Base-by-base conservation (phyloP, 1,140 invertebrate species). In the Venustaconcha ellipsiformis region DNA sequence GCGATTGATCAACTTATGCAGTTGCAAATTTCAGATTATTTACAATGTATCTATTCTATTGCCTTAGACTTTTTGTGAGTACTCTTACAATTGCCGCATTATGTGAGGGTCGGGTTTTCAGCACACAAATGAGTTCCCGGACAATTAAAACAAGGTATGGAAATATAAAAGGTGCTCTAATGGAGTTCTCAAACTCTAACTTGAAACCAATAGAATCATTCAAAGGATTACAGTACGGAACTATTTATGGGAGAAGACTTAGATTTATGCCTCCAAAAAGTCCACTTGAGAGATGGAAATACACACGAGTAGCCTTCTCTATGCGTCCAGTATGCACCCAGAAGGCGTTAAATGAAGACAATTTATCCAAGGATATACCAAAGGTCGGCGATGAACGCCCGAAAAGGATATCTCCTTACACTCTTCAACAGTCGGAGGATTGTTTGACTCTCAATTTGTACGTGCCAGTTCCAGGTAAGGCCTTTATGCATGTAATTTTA, bases 391-490 rank as follows among this genome's bases (percentile, higher is more conserved):
- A 96, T 78, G 95, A 97, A 84, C 95, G 96, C 85, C 92, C 98
- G 75, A 95, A 94, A 86, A 92, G 96, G 83, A 92, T 99, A 85
- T 89, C 96, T 78, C 95, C 95, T 14, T 95, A 95, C 88, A 91
- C 99, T 67, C 93, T 93, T 79, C 95, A 97, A 88, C 96, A 98
- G 90, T 96, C 94, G 80, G 97, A 99, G 91, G 97, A 99, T 91
- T 99, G 97, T 88, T 93, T 99, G 58, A 98, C 98, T 89, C 92
- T 99, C 80, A 99, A 99, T 89, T 96, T 99, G 86, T 99, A 98
- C 90, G 94, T 96, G 4, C 97, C 97, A 62, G 95, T 48, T 48
- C 11, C 37, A 48, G 37, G 37, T 48, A 48, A 48, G 37, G 37
- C 37, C 6, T 48, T 6, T 48, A 8, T 48, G 37, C 37, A 48